These are phyloP conservation scores for Isoperla grammatica DNA, from an alignment of 2,888 invertebrate species.

Conservation along the genomic window DNA sequence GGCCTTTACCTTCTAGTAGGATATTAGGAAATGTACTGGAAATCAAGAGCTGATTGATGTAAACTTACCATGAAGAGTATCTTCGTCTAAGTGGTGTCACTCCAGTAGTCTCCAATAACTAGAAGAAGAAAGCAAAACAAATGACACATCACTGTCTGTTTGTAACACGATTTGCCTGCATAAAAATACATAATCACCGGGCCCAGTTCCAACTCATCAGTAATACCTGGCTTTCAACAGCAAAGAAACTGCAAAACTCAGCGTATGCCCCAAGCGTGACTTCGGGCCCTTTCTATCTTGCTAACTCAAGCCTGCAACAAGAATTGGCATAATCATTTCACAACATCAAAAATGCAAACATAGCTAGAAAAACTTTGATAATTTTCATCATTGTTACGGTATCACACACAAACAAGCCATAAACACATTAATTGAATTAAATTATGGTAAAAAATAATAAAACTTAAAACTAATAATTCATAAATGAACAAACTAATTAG, in stretches of 20 bases:
- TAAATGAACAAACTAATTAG: too few species aligned
- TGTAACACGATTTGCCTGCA: too few species aligned
- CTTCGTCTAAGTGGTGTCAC: too few species aligned
- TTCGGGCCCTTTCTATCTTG: neutral
- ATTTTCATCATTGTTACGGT: too few species aligned
- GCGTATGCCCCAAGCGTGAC: neutral
- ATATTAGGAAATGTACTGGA: too few species aligned
- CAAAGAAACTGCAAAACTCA: too few species aligned
- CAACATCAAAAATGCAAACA: neutral
- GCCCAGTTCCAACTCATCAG: neutral
- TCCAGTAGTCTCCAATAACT: slow-evolving; percentile 1
- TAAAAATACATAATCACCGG: neutral
- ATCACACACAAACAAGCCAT: too few species aligned
- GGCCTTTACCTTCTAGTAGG: too few species aligned
- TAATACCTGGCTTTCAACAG: slow-evolving; percentile 16
- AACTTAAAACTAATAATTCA: too few species aligned
- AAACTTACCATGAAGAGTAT: neutral
- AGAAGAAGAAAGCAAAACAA: slow-evolving; percentile 11
- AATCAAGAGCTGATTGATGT: neutral
- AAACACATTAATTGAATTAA: too few species aligned
- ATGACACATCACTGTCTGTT: neutral
- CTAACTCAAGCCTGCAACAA: slow-evolving; percentile 12
- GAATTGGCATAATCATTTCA: neutral
- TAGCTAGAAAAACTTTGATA: too few species aligned
- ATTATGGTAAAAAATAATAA: too few species aligned